These are phyloP conservation scores for Phataginus tricuspis DNA, from an alignment of 2,797 vertebrate genomes.

Conservation along the genomic window DNA sequence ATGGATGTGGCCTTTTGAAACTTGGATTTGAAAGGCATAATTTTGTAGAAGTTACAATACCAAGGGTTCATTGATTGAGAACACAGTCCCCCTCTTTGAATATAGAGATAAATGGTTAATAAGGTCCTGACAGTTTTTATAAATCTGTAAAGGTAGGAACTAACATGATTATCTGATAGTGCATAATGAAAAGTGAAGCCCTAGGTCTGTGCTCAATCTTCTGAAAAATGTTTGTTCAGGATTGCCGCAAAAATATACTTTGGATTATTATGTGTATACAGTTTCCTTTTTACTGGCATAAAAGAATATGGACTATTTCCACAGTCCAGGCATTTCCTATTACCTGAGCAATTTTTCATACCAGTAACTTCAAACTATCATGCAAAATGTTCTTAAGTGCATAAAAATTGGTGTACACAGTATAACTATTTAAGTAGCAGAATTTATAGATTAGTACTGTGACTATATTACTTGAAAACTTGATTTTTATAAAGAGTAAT, in stretches of 20 bases:
- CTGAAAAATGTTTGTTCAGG: conserved; percentile 91
- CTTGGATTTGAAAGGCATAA: conserved; percentile 94
- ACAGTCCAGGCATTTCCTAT: conserved; percentile 36
- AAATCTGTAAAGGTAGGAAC: conserved; percentile 94
- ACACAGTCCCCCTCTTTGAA: conserved; percentile 93
- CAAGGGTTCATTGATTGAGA: conserved; percentile 93
- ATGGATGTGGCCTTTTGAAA: conserved; percentile 93
- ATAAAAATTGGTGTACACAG: not conserved
- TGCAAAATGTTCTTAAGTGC: not conserved
- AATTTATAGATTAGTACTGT: conserved; percentile 6
- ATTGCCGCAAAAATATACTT: conserved; percentile 92
- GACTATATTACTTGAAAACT: conserved; percentile 19
- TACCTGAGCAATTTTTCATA: conserved; percentile 72
- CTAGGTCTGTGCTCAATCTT: conserved; percentile 91
- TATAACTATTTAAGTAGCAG: conserved; percentile 40
- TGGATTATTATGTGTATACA: conserved; percentile 83
- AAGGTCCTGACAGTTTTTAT: conserved; percentile 92
- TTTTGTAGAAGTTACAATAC: conserved; percentile 96
- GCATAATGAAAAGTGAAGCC: conserved; percentile 91
- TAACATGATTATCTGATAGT: conserved; percentile 95
- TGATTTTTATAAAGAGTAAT: conserved; percentile 36
- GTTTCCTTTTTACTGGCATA: not conserved
- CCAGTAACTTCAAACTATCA: not conserved
- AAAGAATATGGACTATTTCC: not conserved
- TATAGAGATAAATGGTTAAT: conserved; percentile 94